Evolutionary conservation across 1,140 invertebrate genomes (phyloP), one percentile per base, ranked within the genome.

Genomic region (Ptiloglossa arizonensis): DNA sequence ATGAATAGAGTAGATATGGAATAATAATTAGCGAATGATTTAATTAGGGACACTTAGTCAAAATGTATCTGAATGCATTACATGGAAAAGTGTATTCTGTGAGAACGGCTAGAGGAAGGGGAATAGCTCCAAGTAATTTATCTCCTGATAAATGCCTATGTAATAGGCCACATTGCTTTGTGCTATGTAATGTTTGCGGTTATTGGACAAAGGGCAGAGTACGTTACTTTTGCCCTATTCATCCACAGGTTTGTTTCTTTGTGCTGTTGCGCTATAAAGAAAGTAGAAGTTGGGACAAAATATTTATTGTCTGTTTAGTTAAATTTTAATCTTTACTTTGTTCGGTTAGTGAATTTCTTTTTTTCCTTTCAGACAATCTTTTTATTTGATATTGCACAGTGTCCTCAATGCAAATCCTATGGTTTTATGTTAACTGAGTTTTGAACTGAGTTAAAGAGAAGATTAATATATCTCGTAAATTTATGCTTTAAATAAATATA

Each of bases 171-270:
- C 57, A 71, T 5, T 17, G 29, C 19, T 19, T 59, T 3, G 75
- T 87, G 9, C 8, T 86, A 0, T 89, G 87, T 32, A 70, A 54
- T 35, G 77, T 80, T 54, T 88, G 83, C 67, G 87, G 87, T 27
- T 79, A 64, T 41, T 59, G 67, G 6, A 70, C 56, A 29, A 64
- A 27, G 13, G 86, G 86, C n/a, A 70, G 87, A 69, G 52, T 89
- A 5, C 66, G 66, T 29, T 81, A 82, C 41, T 38, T 46, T 6
- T 89, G 86, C 63, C 68, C 79, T 29, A 19, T 73, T 75, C 87
- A 89, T 79, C 64, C 74, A 27, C 74, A 78, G 77, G 87, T 87
- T 19, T 35, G 60, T 54, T 46, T 19, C n/a, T 32, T 66, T 54
- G 1, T 41, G 22, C n/a, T 60, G 27, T 9, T 32, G 13, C 62